Percentiles rank a stretch among this genome's conserved stretches.
phyloP scores from a whole-genome alignment of 2,888 invertebrate species.

The Ceriagrion tenellum region DNA sequence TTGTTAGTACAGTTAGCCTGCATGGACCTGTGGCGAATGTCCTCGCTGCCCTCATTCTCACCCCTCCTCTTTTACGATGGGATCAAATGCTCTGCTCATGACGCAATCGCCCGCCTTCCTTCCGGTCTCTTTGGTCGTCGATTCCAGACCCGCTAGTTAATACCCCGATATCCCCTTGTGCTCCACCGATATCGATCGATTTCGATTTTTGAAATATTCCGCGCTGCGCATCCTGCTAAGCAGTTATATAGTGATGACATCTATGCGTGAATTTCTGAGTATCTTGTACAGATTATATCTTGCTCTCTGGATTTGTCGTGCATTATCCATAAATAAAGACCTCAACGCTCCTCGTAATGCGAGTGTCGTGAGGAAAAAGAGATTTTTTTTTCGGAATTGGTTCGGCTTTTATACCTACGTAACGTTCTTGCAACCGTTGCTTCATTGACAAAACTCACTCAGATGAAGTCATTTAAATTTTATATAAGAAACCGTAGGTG shows the following conservation, averaged over 20 bases:
- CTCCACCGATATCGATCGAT: not conserved
- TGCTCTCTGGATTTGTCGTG: too few species aligned
- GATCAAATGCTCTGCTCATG: not conserved
- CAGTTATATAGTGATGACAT: not conserved
- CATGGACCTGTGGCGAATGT: not conserved
- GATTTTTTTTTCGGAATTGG: too few species aligned
- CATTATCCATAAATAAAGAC: too few species aligned
- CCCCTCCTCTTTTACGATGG: not conserved
- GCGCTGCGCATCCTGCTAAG: not conserved
- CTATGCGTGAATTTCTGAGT: not conserved
- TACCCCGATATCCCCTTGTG: not conserved
- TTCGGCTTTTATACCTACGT: too few species aligned
- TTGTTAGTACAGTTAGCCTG: not conserved
- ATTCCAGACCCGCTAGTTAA: not conserved
- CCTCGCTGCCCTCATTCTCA: not conserved
- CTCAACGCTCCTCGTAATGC: too few species aligned
- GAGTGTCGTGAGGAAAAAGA: too few species aligned
- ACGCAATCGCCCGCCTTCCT: not conserved
- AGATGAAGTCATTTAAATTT: too few species aligned
- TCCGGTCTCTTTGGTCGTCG: not conserved
- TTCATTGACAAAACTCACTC: too few species aligned
- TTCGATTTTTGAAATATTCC: not conserved
- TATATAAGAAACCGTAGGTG: too few species aligned
- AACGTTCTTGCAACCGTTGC: too few species aligned
- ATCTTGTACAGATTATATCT: not conserved